These are phyloP conservation scores for Fopius arisanus DNA, from an alignment of 1,140 invertebrate species.

Conservation along the genomic window DNA sequence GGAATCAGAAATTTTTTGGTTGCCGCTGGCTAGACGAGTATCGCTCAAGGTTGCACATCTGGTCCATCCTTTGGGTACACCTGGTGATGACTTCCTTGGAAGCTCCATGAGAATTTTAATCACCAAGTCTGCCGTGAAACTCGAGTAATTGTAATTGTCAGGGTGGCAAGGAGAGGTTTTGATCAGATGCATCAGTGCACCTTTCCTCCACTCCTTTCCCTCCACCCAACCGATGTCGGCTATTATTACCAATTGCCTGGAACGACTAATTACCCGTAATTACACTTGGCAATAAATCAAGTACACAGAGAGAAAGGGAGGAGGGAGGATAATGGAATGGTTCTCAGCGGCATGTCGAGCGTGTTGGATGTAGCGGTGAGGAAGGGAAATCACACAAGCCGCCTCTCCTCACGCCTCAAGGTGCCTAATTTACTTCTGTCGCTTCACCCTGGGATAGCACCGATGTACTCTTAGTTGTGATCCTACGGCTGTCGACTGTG, in stretches of 20 bases:
- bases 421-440: slow-evolving; percentile 27
- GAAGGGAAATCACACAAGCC: not conserved
- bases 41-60: too few relatives aligned
- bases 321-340: slow-evolving; percentile 41
- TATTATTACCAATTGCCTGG: slow-evolving; percentile 46
- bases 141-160: not conserved
- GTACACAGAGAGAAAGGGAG: slow-evolving; percentile 24
- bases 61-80: too few relatives aligned
- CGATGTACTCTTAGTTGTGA: not conserved
- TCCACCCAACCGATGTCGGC: not conserved
- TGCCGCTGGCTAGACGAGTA: too few relatives aligned
- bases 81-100: not conserved
- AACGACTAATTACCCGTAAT: slow-evolving; percentile 48
- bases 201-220: not conserved
- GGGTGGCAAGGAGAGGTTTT: not conserved
- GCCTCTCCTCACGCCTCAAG: not conserved
- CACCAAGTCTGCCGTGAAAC: not conserved
- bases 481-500: not conserved
- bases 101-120: not conserved
- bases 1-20: too few relatives aligned
- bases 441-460: not conserved
- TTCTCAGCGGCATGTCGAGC: slow-evolving; percentile 15
- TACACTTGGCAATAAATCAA: slow-evolving; percentile 43
- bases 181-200: not conserved
- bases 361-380: slow-evolving; percentile 6